phyloP scores from a whole-genome alignment of 2,797 vertebrate species.

The Poecilia gillii region DNA sequence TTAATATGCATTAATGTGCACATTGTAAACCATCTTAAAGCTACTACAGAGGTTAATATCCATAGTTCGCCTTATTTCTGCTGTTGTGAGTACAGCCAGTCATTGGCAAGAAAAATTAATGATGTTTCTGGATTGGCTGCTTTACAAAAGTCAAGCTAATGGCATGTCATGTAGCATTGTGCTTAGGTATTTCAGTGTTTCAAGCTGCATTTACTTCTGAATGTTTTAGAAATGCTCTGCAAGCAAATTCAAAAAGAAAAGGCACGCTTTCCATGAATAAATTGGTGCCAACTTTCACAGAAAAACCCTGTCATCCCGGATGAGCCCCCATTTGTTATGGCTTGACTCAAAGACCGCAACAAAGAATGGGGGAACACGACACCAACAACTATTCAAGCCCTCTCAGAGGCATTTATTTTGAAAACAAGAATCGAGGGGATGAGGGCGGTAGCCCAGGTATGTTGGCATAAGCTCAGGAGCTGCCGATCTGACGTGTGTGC shows the following conservation, averaged over 20 bases:
- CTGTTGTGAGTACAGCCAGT: background rate
- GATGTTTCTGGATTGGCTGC: background rate
- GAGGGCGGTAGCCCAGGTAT: background rate
- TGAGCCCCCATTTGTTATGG: background rate
- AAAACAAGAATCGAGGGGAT: background rate
- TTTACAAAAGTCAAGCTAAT: background rate
- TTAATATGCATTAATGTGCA: background rate
- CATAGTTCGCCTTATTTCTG: too few relatives aligned
- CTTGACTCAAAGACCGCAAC: background rate
- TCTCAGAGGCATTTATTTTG: background rate
- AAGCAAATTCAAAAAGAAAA: background rate
- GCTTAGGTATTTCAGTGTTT: background rate
- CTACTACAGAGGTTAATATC: background rate
- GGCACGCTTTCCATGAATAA: background rate
- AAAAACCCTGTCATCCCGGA: background rate
- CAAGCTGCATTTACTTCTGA: background rate
- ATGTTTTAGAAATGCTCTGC: background rate
- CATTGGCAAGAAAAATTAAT: background rate
- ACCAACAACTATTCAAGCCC: background rate
- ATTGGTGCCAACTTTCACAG: background rate
- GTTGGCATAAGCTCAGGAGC: background rate
- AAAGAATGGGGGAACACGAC: background rate
- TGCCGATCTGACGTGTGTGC: background rate
- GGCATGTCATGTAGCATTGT: background rate
- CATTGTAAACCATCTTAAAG: background rate